Evolutionary conservation across 1,140 invertebrate species (phyloP).

Genomic region (Drosophila auraria): DNA sequence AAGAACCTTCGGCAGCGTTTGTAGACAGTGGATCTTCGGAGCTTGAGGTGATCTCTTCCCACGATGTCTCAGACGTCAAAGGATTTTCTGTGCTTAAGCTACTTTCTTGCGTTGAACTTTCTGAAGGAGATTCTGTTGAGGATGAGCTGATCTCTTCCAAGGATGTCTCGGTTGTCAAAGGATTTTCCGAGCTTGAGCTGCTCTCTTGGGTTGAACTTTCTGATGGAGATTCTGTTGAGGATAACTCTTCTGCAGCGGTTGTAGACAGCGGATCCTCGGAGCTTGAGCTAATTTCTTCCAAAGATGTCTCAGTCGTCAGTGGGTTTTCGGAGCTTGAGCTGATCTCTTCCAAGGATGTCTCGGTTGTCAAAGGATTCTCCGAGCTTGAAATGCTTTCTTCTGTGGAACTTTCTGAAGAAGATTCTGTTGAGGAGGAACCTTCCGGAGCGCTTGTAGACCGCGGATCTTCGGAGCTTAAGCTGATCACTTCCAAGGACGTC

Average conservation of each 20-base stretch:
- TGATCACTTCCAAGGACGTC: not conserved
- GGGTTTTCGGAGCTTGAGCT: not conserved
- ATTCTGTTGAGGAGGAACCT: not conserved
- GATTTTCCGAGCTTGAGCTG: not conserved
- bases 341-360: not conserved
- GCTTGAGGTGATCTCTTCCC: not conserved
- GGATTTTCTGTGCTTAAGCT: not conserved
- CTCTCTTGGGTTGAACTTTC: not conserved
- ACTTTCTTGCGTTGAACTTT: not conserved
- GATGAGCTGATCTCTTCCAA: not conserved
- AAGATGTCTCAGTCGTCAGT: not conserved
- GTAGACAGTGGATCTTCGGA: not conserved
- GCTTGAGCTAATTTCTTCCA: not conserved
- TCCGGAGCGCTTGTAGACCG: not conserved
- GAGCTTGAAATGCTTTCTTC: not conserved
- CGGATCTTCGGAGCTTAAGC: not conserved
- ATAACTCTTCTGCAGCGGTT: not conserved
- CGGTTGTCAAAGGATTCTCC: not conserved
- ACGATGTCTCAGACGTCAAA: too few species aligned
- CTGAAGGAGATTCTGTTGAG: not conserved
- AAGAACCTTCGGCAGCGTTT: not conserved
- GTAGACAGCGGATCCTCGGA: not conserved
- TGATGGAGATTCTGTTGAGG: slow-evolving; percentile 1
- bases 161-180: not conserved
- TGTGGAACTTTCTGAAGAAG: not conserved